Evolutionary conservation across 1,140 invertebrate species (phyloP).

Genomic region (Zaprionus lachaisei): DNA sequence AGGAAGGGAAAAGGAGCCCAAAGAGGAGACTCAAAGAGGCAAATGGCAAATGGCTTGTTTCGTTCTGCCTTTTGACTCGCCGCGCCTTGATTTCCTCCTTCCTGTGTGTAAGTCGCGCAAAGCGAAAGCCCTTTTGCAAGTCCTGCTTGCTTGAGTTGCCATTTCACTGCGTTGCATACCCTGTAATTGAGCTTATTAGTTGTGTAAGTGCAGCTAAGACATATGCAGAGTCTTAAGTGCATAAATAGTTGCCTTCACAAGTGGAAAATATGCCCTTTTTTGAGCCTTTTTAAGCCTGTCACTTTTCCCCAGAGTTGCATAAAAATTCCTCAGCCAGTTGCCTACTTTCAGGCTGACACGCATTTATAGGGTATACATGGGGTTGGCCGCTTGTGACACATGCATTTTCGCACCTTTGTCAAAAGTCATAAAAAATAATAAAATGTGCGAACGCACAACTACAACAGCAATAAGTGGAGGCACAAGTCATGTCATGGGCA

Average conservation of each 20-base stretch:
- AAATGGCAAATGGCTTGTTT: constrained; percentile 66
- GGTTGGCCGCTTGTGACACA: constrained; percentile 43
- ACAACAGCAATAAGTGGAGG: constrained; percentile 45
- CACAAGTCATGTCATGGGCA: not conserved
- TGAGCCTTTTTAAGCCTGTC: not conserved
- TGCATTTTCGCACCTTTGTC: constrained; percentile 59
- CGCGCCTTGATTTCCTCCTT: constrained; percentile 79
- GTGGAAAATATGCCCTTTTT: not conserved
- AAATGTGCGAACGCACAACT: constrained; percentile 69
- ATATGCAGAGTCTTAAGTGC: not conserved
- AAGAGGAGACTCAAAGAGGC: constrained; percentile 28
- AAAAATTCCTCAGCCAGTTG: not conserved
- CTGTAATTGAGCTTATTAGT: constrained; percentile 2
- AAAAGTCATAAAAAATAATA: constrained; percentile 81
- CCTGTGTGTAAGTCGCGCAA: constrained; percentile 49
- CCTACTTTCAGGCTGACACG: not conserved
- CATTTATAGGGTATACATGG: constrained; percentile 25
- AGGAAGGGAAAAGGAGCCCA: constrained; percentile 1
- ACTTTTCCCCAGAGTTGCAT: not conserved
- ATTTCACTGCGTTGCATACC: constrained; percentile 5
- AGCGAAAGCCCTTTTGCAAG: constrained; percentile 18
- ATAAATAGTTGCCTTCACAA: not conserved
- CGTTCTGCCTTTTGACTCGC: constrained; percentile 49
- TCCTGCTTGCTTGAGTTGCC: not conserved
- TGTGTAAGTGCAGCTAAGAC: not conserved